Base-by-base conservation (phyloP, 2,113 vertebrate genomes). In the Hoplias malabaricus region DNA sequence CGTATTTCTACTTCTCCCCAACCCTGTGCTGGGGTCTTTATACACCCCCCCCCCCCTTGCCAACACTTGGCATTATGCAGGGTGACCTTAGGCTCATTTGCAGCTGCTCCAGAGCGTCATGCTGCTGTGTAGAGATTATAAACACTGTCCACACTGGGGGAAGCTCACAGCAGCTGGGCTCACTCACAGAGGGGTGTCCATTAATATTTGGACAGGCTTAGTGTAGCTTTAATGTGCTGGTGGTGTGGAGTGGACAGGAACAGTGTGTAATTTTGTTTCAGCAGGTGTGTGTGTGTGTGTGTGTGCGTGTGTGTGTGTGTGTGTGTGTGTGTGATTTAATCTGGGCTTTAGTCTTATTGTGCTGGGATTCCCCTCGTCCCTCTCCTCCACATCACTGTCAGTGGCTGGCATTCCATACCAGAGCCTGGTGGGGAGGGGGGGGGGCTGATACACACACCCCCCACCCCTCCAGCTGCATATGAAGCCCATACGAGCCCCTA, bases 261-360 rank as follows among this genome's bases (percentile, higher is more conserved):
- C 5, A 33, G 21, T 12, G 16, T 33, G 31, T 89, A 87, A 89
- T 89, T 90, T 87, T 84, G 83, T 86, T 89, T 91, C 89, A 90
- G 91, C 91, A 93, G 89, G 89, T 93, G 92, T 86, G 90, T 88
- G 87, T n/a, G n/a, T n/a, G n/a, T n/a, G n/a, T n/a, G n/a, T n/a
- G n/a, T n/a, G n/a, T n/a, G n/a, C n/a, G n/a, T n/a, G n/a, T n/a
- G n/a, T n/a, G n/a, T n/a, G n/a, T n/a, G n/a, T n/a, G n/a, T n/a
- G n/a, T n/a, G n/a, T n/a, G 90, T 87, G 88, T 84, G 83, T 86
- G 83, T 91, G 88, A 91, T 91, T 93, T 90, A 90, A 93, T 93
- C 90, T 87, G 73, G 89, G 88, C 84, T 89, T 90, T 88, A 88
- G 88, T 82, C 84, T 92, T 91, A 92, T 92, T 92, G 90, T 90